These are phyloP conservation scores for Sebastes fasciatus DNA, from an alignment of 2,113 vertebrate genomes.

Conservation along the genomic window DNA sequence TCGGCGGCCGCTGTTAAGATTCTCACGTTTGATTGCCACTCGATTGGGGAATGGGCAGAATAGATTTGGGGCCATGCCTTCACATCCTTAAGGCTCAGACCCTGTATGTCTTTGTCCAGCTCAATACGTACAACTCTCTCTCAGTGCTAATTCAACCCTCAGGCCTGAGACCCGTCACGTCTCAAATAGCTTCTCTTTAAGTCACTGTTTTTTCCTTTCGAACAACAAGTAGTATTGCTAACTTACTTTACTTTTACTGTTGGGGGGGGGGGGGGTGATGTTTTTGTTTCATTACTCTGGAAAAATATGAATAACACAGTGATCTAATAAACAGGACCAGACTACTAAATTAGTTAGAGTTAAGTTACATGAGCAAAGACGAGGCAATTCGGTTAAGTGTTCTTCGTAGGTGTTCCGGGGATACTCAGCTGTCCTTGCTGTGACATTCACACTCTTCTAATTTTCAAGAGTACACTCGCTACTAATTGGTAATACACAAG, in stretches of 20 bases:
- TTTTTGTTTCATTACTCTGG: slow-evolving; percentile 37
- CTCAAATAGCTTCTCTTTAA: slow-evolving; percentile 26
- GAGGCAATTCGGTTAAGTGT: slow-evolving; percentile 72
- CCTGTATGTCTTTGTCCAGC: slow-evolving; percentile 47
- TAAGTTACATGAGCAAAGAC: slow-evolving; percentile 58
- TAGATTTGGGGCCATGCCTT: slow-evolving; percentile 61
- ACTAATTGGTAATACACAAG: slow-evolving; percentile 60
- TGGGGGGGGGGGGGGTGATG: not conserved
- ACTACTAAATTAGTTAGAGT: slow-evolving; percentile 54
- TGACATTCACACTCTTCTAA: slow-evolving; percentile 42
- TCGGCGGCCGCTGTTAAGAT: slow-evolving; percentile 64
- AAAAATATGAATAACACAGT: slow-evolving; percentile 46
- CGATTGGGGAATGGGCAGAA: slow-evolving; percentile 49
- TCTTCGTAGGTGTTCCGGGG: slow-evolving; percentile 72
- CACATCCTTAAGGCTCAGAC: slow-evolving; percentile 49
- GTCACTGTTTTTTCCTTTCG: not conserved
- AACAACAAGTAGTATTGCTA: not conserved
- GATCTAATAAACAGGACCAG: slow-evolving; percentile 22
- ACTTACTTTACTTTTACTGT: not conserved
- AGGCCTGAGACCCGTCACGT: slow-evolving; percentile 24
- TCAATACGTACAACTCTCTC: slow-evolving; percentile 42
- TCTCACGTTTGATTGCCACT: slow-evolving; percentile 78
- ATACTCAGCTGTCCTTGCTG: slow-evolving; percentile 26
- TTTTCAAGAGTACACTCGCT: slow-evolving; percentile 48
- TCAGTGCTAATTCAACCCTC: slow-evolving; percentile 38